Evolutionary conservation across 2,113 vertebrate genomes (phyloP).

Genomic region (Rynchops niger): DNA sequence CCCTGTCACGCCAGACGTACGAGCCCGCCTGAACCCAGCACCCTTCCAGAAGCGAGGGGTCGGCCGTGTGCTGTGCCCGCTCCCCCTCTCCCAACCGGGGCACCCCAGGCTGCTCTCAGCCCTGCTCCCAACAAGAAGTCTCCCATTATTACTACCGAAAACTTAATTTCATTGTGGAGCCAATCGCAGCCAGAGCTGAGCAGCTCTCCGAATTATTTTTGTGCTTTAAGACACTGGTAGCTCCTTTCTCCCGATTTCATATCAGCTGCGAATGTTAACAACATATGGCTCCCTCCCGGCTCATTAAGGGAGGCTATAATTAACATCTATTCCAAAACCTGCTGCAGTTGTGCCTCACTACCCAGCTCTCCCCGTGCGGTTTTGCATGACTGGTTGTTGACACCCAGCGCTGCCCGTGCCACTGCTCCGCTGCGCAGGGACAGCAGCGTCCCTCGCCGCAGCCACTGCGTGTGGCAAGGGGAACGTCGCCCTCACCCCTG

Average conservation of each 20-base stretch:
- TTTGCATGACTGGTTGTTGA: background rate
- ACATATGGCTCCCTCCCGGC: background rate
- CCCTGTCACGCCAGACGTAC: accelerated
- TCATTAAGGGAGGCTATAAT: background rate
- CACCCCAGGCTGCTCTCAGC: background rate
- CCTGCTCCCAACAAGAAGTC: background rate
- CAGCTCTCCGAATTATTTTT: background rate
- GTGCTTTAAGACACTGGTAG: background rate
- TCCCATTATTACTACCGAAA: too few species aligned
- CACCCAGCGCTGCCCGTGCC: background rate
- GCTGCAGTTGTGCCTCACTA: background rate
- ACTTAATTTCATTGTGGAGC: background rate
- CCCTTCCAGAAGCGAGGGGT: background rate
- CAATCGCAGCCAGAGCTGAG: background rate
- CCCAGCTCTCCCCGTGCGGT: background rate
- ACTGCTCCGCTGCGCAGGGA: background rate
- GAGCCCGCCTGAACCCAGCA: background rate
- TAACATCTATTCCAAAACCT: background rate
- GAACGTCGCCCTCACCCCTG: background rate
- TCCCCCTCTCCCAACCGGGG: background rate
- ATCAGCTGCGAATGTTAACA: background rate
- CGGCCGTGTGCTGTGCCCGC: background rate
- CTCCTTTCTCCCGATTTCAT: background rate
- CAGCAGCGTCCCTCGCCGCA: background rate
- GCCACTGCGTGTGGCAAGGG: background rate